Conservation (phyloP, 2,888 invertebrate species). For the Periphyllus acericola region DNA sequence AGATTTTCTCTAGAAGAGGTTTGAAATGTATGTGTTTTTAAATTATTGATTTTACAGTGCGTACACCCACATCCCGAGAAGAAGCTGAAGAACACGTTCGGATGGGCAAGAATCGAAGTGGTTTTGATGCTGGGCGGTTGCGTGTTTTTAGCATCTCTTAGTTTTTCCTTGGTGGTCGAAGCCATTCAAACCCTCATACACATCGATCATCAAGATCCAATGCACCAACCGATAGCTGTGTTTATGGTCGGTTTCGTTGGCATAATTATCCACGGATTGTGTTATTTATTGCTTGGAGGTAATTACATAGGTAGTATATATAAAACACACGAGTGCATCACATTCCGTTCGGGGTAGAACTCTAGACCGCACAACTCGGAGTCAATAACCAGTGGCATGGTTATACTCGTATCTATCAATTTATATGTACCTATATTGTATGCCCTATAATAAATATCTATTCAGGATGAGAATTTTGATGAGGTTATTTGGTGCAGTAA, state of each 20-base stretch:
- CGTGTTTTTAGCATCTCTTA: slow-evolving; percentile 83
- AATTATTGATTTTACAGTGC: slow-evolving; percentile 24
- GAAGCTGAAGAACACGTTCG: slow-evolving; percentile 85
- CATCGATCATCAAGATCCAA: slow-evolving; percentile 77
- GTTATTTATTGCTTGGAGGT: slow-evolving; percentile 84
- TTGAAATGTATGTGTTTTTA: neutral
- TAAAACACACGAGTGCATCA: too few species aligned
- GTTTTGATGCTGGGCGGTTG: slow-evolving; percentile 83
- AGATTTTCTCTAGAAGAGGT: neutral
- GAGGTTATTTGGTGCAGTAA: too few species aligned
- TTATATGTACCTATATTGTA: too few species aligned
- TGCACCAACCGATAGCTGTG: slow-evolving; percentile 80
- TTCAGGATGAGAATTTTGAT: too few species aligned
- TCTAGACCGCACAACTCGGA: too few species aligned
- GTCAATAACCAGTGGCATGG: too few species aligned
- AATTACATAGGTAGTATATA: slow-evolving; percentile 65
- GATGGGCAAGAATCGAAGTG: slow-evolving; percentile 92
- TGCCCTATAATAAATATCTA: too few species aligned
- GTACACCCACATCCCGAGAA: slow-evolving; percentile 68
- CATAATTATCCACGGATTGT: slow-evolving; percentile 79
- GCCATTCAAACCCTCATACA: slow-evolving; percentile 83
- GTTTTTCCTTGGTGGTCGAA: slow-evolving; percentile 83
- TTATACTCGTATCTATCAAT: too few species aligned
- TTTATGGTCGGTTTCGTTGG: slow-evolving; percentile 78
- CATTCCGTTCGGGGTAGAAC: too few species aligned